A percentile compares a stretch with the other conserved stretches of the same genome.
Conservation (phyloP, 1,140 invertebrate genomes). For the Hetaerina americana region DNA sequence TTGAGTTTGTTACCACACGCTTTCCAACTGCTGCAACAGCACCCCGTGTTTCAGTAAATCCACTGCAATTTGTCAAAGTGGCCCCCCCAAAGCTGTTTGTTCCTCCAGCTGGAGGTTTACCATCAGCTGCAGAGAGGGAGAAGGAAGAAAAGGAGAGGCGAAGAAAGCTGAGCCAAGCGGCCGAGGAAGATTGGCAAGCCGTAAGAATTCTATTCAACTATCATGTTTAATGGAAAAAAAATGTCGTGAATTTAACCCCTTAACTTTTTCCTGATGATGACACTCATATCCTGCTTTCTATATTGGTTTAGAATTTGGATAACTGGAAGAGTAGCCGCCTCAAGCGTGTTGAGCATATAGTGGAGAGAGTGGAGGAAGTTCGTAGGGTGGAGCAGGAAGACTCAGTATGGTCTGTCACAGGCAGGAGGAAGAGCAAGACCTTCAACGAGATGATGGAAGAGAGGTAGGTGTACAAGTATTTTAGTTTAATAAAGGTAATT, state of each 20-base stretch:
- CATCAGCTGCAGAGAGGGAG: neutral
- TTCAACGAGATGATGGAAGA: conserved; percentile 83
- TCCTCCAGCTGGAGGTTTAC: neutral
- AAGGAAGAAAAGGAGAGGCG: neutral
- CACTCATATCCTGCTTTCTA: no score
- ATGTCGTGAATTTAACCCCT: no score
- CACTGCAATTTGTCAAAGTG: neutral
- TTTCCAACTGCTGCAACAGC: neutral
- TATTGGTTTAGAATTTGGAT: conserved; percentile 75
- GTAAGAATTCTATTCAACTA: no score
- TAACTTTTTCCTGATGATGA: no score
- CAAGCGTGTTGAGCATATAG: conserved; percentile 79
- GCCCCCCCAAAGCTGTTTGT: neutral
- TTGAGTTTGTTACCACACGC: neutral
- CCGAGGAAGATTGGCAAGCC: neutral
- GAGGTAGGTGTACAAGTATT: no score
- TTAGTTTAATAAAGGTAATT: no score
- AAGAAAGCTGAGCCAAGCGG: neutral
- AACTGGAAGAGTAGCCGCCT: conserved; percentile 85
- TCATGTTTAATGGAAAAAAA: no score
- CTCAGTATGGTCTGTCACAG: conserved; percentile 34
- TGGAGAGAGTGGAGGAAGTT: conserved; percentile 76
- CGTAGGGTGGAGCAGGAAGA: conserved; percentile 62
- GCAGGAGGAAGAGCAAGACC: conserved; percentile 63
- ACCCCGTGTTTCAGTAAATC: neutral